These are phyloP conservation scores for Odontothrips loti DNA, from an alignment of 2,888 invertebrate species.

Conservation along the genomic window DNA sequence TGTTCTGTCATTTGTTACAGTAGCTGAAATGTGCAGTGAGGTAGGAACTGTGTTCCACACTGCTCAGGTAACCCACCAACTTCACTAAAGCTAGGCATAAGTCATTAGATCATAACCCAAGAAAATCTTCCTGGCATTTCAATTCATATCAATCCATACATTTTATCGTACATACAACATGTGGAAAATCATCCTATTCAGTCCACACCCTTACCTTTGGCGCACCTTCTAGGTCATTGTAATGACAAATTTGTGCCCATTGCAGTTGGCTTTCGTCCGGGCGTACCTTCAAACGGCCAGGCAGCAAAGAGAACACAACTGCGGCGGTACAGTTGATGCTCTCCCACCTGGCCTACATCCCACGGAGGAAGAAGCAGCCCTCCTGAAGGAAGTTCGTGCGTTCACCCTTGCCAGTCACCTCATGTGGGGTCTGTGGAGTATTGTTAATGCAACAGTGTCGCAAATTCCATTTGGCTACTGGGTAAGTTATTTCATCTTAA, in stretches of 20 bases:
- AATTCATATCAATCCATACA: constrained; percentile 15
- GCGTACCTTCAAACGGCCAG: constrained; percentile 12
- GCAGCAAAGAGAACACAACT: constrained; percentile 7
- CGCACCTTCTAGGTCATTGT: constrained; percentile 5
- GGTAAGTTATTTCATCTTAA: constrained; percentile 55
- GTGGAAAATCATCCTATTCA: neutral
- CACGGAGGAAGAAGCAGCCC: constrained; percentile 33
- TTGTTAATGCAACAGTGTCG: constrained; percentile 80
- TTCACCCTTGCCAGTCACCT: constrained; percentile 86
- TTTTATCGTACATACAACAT: constrained; percentile 9
- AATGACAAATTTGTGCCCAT: neutral
- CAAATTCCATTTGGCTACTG: constrained; percentile 92
- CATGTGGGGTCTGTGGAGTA: constrained; percentile 91
- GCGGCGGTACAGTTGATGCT: neutral
- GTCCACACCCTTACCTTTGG: neutral
- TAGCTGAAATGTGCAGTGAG: constrained; percentile 21
- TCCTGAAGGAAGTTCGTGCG: constrained; percentile 72
- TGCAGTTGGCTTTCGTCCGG: constrained; percentile 3
- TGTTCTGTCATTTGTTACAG: constrained; percentile 20
- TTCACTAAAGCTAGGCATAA: constrained; percentile 20
- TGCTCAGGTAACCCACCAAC: constrained; percentile 17
- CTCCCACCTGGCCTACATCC: neutral
- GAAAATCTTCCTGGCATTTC: neutral
- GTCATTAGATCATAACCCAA: constrained; percentile 22
- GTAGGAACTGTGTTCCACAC: constrained; percentile 22